A percentile compares a stretch with the other conserved stretches of the same genome.
Evolutionary conservation across 2,113 vertebrate genomes (phyloP).

Genomic region (Cheirogaleus medius): DNA sequence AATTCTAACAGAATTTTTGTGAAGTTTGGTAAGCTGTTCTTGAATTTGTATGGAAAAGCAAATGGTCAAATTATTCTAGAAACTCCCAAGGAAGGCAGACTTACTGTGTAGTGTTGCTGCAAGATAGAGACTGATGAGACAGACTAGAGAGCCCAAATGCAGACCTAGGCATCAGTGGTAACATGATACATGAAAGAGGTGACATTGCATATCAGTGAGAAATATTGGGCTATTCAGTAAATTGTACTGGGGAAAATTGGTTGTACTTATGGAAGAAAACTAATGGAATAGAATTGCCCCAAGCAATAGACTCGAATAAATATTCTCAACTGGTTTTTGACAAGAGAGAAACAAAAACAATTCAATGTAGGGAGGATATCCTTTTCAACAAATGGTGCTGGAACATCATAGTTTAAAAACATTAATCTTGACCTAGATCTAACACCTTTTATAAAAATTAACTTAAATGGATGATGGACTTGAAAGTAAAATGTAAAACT

Average conservation of each 20-base stretch:
- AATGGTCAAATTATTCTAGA: not conserved
- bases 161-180: not conserved
- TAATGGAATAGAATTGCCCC: not conserved
- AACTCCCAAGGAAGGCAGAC: not conserved
- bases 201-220: not conserved
- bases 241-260: fast-evolving
- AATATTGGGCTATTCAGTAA: not conserved
- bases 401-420: not conserved
- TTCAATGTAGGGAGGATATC: not conserved
- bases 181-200: not conserved
- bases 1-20: not conserved
- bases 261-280: not conserved
- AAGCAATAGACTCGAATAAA: not conserved
- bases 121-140: not conserved
- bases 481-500: not conserved
- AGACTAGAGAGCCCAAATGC: not conserved
- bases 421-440: not conserved
- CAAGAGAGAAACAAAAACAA: not conserved
- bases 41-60: not conserved
- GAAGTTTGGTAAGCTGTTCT: not conserved
- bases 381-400: not conserved
- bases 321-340: not conserved
- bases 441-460: not conserved
- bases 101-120: not conserved
- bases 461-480: not conserved